phyloP scores from a whole-genome alignment of 2,888 invertebrate genomes.

The Agrochola lota region DNA sequence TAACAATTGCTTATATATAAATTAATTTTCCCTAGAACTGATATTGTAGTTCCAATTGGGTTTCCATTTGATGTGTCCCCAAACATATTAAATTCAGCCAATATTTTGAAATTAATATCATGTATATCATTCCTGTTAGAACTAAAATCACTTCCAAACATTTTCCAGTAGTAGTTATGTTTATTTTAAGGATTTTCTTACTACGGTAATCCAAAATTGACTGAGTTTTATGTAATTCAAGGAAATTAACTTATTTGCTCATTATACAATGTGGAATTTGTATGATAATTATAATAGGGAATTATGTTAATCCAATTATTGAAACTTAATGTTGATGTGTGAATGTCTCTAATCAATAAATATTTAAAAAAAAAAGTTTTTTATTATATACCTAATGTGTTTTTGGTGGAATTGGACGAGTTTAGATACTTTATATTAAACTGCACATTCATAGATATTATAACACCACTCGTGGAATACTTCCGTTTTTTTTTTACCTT shows the following conservation, averaged over 20 bases:
- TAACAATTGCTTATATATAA: constrained; percentile 35
- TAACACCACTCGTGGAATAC: too few relatives aligned
- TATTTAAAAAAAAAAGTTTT: constrained; percentile 76
- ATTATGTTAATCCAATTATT: constrained; percentile 84
- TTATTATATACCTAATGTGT: constrained; percentile 33
- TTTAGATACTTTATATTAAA: not conserved
- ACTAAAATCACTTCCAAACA: constrained; percentile 37
- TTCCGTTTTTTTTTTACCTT: too few relatives aligned
- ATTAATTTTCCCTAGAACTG: constrained; percentile 39
- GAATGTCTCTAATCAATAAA: constrained; percentile 91
- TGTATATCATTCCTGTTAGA: constrained; percentile 30
- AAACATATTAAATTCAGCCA: constrained; percentile 4
- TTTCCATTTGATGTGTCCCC: constrained; percentile 36
- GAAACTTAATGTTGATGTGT: constrained; percentile 89
- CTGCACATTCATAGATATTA: too few relatives aligned
- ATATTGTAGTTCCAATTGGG: constrained; percentile 49
- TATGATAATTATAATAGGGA: constrained; percentile 80
- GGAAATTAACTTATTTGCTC: constrained; percentile 73
- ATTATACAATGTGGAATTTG: constrained; percentile 79
- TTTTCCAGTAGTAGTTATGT: constrained; percentile 58
- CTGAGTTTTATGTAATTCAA: constrained; percentile 63
- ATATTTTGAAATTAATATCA: constrained; percentile 18
- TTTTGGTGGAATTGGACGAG: not conserved
- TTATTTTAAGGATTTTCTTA: constrained; percentile 46
- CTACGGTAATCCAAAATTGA: constrained; percentile 63